Evolutionary conservation across 2,113 vertebrate species (phyloP).

Genomic region (Leiothrix lutea): DNA sequence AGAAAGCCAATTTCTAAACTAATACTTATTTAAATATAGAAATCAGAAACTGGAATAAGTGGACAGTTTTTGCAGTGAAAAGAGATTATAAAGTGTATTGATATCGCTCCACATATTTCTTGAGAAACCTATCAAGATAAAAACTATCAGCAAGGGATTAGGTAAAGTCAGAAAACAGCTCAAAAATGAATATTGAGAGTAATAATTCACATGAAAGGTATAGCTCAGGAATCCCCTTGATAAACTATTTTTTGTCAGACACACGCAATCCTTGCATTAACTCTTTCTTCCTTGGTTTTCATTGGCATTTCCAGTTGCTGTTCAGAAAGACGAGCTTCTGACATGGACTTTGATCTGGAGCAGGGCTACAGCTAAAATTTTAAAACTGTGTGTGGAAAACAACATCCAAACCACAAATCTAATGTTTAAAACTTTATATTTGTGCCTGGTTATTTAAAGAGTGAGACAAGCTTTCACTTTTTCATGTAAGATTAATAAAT

Average conservation of each 20-base stretch:
- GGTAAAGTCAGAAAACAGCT: background rate
- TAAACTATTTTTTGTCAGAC: background rate
- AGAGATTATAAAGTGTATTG: background rate
- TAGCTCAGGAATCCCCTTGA: background rate
- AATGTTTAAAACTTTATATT: background rate
- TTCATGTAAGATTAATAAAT: background rate
- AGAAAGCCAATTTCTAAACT: background rate
- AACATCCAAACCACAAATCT: background rate
- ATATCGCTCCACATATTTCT: background rate
- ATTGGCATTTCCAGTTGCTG: background rate
- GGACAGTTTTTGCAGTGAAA: background rate
- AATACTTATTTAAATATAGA: background rate
- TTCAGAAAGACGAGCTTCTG: background rate
- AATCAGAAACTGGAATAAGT: background rate
- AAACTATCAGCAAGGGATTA: background rate
- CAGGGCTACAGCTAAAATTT: background rate
- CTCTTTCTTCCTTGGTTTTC: background rate
- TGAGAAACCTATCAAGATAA: background rate
- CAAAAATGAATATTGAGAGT: background rate
- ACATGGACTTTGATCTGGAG: background rate
- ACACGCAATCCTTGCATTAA: background rate
- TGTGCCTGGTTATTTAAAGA: background rate
- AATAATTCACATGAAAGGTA: background rate
- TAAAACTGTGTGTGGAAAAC: background rate
- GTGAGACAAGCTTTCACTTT: background rate